Evolutionary conservation across 2,113 vertebrate genomes (phyloP).

Genomic region (Gobiocypris rarus): DNA sequence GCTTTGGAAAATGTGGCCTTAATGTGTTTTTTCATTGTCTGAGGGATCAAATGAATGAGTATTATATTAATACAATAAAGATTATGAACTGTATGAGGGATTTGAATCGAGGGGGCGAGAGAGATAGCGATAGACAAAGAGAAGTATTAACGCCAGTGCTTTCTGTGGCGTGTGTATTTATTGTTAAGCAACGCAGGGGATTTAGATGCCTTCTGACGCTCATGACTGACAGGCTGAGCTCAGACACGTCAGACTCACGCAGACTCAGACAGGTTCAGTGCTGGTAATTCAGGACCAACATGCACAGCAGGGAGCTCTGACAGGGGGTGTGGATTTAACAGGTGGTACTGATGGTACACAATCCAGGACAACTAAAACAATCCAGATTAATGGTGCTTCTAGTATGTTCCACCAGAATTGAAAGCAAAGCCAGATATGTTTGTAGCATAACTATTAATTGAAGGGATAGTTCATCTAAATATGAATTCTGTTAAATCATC

Average conservation of each 20-base stretch:
- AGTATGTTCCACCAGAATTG: neutral
- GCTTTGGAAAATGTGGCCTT: neutral
- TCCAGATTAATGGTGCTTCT: conserved; percentile 39
- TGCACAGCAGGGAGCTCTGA: conserved; percentile 12
- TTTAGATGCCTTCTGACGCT: conserved; percentile 23
- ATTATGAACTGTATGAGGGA: conserved; percentile 21
- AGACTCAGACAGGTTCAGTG: neutral
- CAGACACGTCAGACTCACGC: conserved; percentile 18
- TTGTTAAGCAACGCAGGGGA: conserved; percentile 6
- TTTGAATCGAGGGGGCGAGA: neutral
- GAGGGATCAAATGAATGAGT: neutral
- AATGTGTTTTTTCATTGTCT: conserved; percentile 25
- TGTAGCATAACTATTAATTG: neutral
- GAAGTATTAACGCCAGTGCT: neutral
- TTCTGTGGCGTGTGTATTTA: conserved; percentile 9
- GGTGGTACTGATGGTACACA: conserved; percentile 38
- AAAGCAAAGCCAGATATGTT: neutral
- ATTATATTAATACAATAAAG: conserved; percentile 40
- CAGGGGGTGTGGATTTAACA: conserved; percentile 37
- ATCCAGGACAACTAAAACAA: conserved; percentile 30
- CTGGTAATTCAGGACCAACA: conserved; percentile 26
- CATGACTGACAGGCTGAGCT: conserved; percentile 26
- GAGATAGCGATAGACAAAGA: neutral
- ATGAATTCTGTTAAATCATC: neutral
- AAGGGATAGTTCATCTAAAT: neutral